These are phyloP conservation scores for Ceratothoa steindachneri DNA, from an alignment of 2,888 invertebrate species.

Conservation along the genomic window DNA sequence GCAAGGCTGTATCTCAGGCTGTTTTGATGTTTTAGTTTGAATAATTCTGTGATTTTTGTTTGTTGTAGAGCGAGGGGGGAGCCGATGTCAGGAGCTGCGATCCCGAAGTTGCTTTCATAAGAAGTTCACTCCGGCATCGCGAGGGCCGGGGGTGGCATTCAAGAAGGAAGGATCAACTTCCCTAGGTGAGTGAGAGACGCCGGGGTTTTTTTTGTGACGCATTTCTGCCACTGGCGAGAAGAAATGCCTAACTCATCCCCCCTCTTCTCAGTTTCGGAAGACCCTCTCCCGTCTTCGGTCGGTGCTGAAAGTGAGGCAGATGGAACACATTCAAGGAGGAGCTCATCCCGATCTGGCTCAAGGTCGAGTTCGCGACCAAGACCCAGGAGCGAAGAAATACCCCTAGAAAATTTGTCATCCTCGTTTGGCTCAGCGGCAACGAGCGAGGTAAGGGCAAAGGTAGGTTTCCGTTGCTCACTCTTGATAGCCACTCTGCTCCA, in stretches of 20 bases:
- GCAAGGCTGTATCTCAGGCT: no score
- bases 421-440: neutral
- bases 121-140: conserved; percentile 6
- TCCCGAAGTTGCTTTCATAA: conserved; percentile 27
- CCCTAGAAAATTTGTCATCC: conserved; percentile 27
- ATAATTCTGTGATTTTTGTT: no score
- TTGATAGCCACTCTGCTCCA: neutral
- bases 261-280: neutral
- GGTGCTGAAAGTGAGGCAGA: neutral
- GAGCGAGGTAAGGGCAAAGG: neutral
- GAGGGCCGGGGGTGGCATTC: conserved; percentile 35
- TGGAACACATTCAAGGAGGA: neutral
- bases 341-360: conserved; percentile 6
- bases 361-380: conserved; percentile 29
- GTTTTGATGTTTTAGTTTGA: no score
- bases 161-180: conserved; percentile 23
- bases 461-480: neutral
- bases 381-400: conserved; percentile 38
- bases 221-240: neutral
- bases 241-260: no score
- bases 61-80: conserved; percentile 25
- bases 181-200: neutral
- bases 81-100: conserved; percentile 15
- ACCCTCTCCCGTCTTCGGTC: neutral
- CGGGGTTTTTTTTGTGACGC: no score